A percentile compares a stretch with the other conserved stretches of the same genome.
Evolutionary conservation across 2,113 vertebrate genomes (phyloP).

Genomic region (Spermophilus dauricus): DNA sequence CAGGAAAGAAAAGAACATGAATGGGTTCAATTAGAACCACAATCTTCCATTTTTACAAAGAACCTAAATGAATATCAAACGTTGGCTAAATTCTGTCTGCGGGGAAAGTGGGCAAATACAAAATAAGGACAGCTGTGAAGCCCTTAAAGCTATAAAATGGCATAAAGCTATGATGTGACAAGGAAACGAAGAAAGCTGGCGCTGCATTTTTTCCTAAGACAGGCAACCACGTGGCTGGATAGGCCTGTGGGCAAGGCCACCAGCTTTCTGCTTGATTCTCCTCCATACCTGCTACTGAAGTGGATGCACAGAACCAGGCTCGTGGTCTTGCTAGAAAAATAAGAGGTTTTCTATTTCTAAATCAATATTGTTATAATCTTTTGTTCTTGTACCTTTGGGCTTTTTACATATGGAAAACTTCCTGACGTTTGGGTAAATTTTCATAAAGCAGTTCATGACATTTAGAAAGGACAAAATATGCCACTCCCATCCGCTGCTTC

Average conservation of each 20-base stretch:
- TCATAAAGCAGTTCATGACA: not conserved
- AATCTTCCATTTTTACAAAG: not conserved
- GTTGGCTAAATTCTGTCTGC: not conserved
- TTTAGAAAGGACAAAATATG: slow-evolving; percentile 23
- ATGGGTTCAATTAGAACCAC: not conserved
- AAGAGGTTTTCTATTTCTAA: slow-evolving; percentile 14
- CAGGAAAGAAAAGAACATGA: not conserved
- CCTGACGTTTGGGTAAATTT: slow-evolving; percentile 23
- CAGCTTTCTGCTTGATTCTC: not conserved
- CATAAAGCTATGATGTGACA: not conserved
- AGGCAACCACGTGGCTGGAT: not conserved
- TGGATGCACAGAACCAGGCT: not conserved
- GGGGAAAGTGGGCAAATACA: not conserved
- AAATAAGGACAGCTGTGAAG: not conserved
- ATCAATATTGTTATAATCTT: slow-evolving; percentile 30
- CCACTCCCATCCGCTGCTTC: not conserved
- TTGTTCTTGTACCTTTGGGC: not conserved
- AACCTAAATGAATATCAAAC: not conserved
- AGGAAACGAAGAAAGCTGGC: not conserved
- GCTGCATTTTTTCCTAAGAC: not conserved
- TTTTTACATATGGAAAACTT: slow-evolving; percentile 23
- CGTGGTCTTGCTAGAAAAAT: not conserved
- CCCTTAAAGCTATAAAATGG: not conserved
- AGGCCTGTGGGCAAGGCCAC: not conserved
- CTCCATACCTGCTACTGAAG: not conserved